phyloP scores from a whole-genome alignment of 2,797 vertebrate species.

The Tapirus indicus region DNA sequence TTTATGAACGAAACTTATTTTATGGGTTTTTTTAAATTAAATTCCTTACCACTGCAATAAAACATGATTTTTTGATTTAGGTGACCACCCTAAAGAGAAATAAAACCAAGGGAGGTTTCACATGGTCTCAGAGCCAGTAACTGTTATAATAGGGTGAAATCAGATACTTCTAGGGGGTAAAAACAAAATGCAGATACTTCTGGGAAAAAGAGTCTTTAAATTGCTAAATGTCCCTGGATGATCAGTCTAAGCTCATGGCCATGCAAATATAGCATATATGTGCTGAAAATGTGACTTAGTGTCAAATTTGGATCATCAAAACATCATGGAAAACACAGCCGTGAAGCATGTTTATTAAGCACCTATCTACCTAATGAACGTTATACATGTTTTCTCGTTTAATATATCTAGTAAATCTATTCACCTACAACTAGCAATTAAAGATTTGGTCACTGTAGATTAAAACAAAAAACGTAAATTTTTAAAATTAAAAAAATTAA shows the following conservation, averaged over 20 bases:
- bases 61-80: background rate
- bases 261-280: accelerated
- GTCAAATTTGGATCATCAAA: background rate
- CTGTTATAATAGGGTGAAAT: background rate
- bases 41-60: background rate
- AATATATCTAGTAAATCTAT: background rate
- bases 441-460: background rate
- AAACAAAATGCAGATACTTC: background rate
- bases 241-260: background rate
- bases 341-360: background rate
- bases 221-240: background rate
- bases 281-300: background rate
- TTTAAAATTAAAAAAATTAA: background rate
- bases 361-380: background rate
- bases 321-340: background rate
- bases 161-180: background rate
- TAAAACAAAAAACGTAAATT: background rate
- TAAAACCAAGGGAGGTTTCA: background rate
- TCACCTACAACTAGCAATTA: background rate
- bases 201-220: background rate
- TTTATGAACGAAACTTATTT: background rate
- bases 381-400: background rate
- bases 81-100: background rate
- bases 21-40: background rate
- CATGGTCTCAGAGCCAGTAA: background rate